Percentiles rank a stretch among this genome's conserved stretches.
Evolutionary conservation across 2,888 invertebrate genomes (phyloP).

Genomic region (Smittia sp.): DNA sequence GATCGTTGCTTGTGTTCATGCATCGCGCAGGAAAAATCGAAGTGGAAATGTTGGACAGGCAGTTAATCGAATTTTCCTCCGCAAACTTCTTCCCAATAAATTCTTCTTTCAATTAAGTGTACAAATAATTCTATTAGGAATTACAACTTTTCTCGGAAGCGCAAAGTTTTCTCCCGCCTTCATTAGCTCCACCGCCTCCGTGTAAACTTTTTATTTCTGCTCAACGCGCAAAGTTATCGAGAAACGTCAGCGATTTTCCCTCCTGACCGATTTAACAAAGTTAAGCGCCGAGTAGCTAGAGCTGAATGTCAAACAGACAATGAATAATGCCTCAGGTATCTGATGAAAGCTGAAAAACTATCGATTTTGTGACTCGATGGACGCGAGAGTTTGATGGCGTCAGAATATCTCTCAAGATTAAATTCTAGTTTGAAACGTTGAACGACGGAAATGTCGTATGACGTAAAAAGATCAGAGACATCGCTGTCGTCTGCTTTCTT

Average conservation of each 20-base stretch:
- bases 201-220: background rate
- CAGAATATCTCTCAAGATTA: no score
- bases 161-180: background rate
- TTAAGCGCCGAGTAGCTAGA: no score
- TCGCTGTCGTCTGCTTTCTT: no score
- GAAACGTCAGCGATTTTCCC: background rate
- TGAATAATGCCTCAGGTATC: no score
- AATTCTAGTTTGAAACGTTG: no score
- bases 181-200: background rate
- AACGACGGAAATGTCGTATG: no score
- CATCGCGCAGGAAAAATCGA: background rate
- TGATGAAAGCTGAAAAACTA: no score
- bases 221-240: background rate
- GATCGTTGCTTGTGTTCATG: no score
- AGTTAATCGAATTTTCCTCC: background rate
- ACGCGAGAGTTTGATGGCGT: no score
- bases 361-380: no score
- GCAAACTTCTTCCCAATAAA: background rate
- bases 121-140: background rate
- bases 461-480: no score
- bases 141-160: conserved; percentile 19
- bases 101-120: conserved; percentile 27
- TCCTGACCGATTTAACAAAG: background rate
- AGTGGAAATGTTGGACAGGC: background rate
- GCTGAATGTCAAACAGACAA: background rate